phyloP scores from a whole-genome alignment of 2,113 vertebrate genomes.

The Notothenia rossii region DNA sequence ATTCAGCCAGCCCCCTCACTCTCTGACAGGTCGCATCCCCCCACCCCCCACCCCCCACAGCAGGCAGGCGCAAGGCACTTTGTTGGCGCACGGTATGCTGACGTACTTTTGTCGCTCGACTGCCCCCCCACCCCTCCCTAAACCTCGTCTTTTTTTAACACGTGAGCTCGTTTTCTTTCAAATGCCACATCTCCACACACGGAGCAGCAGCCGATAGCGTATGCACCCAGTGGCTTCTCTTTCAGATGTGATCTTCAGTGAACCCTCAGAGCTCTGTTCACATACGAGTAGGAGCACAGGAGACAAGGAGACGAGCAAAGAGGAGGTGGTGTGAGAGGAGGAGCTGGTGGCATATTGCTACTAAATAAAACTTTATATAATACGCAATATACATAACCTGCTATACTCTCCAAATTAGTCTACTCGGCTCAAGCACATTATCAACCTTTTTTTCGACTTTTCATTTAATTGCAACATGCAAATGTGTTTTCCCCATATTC shows the following conservation, averaged over 20 bases:
- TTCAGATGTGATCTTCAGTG: slow-evolving; percentile 70
- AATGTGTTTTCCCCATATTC: slow-evolving; percentile 33
- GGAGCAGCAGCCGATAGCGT: slow-evolving; percentile 55
- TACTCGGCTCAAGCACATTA: slow-evolving; percentile 26
- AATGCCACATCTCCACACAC: slow-evolving; percentile 73
- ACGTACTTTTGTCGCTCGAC: slow-evolving; percentile 59
- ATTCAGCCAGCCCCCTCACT: slow-evolving; percentile 76
- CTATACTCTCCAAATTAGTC: slow-evolving; percentile 20
- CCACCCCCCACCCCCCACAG: slow-evolving; percentile 50
- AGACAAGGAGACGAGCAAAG: slow-evolving; percentile 33
- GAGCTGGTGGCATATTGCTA: slow-evolving; percentile 33
- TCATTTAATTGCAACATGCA: slow-evolving; percentile 12
- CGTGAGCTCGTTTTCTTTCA: slow-evolving; percentile 59
- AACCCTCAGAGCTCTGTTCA: slow-evolving; percentile 56
- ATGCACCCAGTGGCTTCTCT: slow-evolving; percentile 63
- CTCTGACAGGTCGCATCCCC: slow-evolving; percentile 77
- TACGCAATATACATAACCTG: slow-evolving; percentile 20
- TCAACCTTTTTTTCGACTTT: not conserved
- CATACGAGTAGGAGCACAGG: slow-evolving; percentile 39
- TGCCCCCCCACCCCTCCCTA: slow-evolving; percentile 9
- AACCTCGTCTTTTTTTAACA: slow-evolving; percentile 57
- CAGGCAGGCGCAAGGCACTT: slow-evolving; percentile 66
- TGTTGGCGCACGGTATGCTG: slow-evolving; percentile 58
- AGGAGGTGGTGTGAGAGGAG: slow-evolving; percentile 36
- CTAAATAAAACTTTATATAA: slow-evolving; percentile 39